These are phyloP conservation scores for Oreochromis aureus DNA, from an alignment of 2,113 vertebrate genomes.

Conservation along the genomic window DNA sequence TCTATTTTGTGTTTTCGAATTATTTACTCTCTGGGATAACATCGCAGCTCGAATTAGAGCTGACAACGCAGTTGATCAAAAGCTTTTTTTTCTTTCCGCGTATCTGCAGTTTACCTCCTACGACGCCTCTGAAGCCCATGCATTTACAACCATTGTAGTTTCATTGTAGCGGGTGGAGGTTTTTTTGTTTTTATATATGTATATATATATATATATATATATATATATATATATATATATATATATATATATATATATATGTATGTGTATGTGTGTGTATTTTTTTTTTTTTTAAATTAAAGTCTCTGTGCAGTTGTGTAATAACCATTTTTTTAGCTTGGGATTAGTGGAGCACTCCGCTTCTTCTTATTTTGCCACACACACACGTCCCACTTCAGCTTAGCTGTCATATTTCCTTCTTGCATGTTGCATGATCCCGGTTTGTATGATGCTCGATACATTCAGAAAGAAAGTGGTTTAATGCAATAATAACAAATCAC, in stretches of 20 bases:
- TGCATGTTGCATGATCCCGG: not conserved
- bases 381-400: not conserved
- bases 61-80: not conserved
- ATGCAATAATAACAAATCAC: not conserved
- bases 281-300: not conserved
- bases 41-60: not conserved
- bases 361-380: constrained; percentile 20
- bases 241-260: too few species aligned
- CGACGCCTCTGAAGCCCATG: not conserved
- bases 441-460: not conserved
- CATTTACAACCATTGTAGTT: not conserved
- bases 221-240: too few species aligned
- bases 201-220: too few species aligned
- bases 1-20: not conserved
- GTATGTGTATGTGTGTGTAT: too few species aligned
- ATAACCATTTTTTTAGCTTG: constrained; percentile 23
- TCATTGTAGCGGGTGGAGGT: not conserved
- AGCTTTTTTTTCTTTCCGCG: not conserved
- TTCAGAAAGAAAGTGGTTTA: not conserved
- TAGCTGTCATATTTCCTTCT: not conserved
- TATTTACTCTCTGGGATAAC: not conserved
- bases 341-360: constrained; percentile 44
- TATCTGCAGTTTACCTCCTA: not conserved
- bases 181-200: too few species aligned
- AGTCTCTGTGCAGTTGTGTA: constrained; percentile 38